These are phyloP conservation scores for Thamnophis sirtalis DNA, from an alignment of 2,113 vertebrate species.

Conservation along the genomic window DNA sequence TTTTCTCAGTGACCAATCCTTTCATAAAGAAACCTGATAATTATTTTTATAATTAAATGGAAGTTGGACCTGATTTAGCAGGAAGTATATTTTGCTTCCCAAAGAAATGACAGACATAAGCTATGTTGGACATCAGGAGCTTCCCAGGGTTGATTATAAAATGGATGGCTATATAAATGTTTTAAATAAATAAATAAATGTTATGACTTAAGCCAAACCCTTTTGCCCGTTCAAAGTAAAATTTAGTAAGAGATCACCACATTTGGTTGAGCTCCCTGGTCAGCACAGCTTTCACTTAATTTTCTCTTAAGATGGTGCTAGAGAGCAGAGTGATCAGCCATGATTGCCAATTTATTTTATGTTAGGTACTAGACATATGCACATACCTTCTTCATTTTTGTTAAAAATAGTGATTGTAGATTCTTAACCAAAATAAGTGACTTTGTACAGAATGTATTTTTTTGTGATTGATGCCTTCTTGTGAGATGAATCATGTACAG, in stretches of 20 bases:
- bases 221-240: slow-evolving; percentile 53
- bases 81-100: slow-evolving; percentile 57
- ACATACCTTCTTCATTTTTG: slow-evolving; percentile 42
- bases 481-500: slow-evolving; percentile 73
- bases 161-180: neutral
- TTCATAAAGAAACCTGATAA: slow-evolving; percentile 35
- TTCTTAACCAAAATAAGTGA: slow-evolving; percentile 55
- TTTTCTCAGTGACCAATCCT: slow-evolving; percentile 27
- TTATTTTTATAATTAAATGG: slow-evolving; percentile 48
- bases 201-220: slow-evolving; percentile 61
- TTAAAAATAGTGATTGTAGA: slow-evolving; percentile 37
- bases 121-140: slow-evolving; percentile 11
- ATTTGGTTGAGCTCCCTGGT: slow-evolving; percentile 11
- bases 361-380: slow-evolving; percentile 52
- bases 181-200: neutral
- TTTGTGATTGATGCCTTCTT: slow-evolving; percentile 16
- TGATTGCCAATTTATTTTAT: slow-evolving; percentile 46
- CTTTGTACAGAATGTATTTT: slow-evolving; percentile 58
- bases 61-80: slow-evolving; percentile 45
- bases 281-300: slow-evolving; percentile 37
- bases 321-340: slow-evolving; percentile 19
- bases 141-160: neutral
- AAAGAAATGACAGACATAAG: slow-evolving; percentile 56
- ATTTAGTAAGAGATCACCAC: slow-evolving; percentile 32
- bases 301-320: slow-evolving; percentile 38